Base-by-base conservation (phyloP, 2,888 invertebrate genomes). In the Agrilus cyanescens region DNA sequence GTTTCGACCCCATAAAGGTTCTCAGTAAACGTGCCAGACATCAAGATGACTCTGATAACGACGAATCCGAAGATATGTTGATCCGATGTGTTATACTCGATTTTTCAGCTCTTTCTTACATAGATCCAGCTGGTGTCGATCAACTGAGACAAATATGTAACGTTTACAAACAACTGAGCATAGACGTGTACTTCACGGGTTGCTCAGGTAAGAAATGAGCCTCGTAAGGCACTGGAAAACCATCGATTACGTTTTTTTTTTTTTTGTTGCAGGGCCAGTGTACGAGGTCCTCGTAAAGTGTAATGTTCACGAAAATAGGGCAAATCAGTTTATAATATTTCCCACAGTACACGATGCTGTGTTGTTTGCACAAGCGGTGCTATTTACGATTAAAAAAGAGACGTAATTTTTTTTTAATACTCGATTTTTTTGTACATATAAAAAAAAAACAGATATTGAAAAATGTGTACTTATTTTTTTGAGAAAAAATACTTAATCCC, bases 291-390 rank as follows among this genome's bases (percentile, higher is more conserved):
- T 80, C 53, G 73, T 72, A 37, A 71, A 68, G 48, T 80, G 74
- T 66, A 76, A 77, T 59, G 61, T 66, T 1, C 58, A 73, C 35
- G 73, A 77, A 48, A 50, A 66, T 0, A 74, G 74, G 38, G 63
- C 70, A 29, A 67, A 73, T 12, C 69, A 71, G 25, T 65, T 80
- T 51, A 70, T 71, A 41, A 74, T 76, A 12, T 82, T 81, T 58
- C 82, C 82, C 1, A 80, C 82, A 0, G 74, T 82, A 0, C 80
- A 81, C 57, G 82, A 83, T 59, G 82, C 82, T 0, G 79, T 82
- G 4, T 66, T 75, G 16, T 64, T 55, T 46, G 60, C 61, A 16
- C 58, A 60, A 50, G 44, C 47, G 16, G 40, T 10, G 25, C 25
- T 25, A 25, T 25, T 25, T 10, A 25, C 25, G 2, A 10, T 25